phyloP scores from a whole-genome alignment of 2,888 invertebrate species.

The Rutpela maculata region DNA sequence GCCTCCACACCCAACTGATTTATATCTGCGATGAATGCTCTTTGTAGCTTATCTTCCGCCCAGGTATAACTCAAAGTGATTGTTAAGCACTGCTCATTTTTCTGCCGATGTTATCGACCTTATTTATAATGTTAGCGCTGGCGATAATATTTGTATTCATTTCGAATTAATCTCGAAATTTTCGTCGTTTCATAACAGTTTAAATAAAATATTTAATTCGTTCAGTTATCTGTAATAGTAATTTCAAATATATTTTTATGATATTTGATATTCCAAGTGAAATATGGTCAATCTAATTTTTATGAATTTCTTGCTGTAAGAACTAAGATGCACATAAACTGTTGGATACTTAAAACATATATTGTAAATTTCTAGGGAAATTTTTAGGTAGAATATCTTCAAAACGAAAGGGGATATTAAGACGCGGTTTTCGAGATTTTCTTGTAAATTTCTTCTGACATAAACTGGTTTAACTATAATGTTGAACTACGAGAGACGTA shows the following conservation, averaged over 20 bases:
- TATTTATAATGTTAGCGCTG: conserved; percentile 19
- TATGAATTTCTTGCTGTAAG: too few relatives aligned
- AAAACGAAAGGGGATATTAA: too few relatives aligned
- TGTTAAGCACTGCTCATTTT: conserved; percentile 14
- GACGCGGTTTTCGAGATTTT: too few relatives aligned
- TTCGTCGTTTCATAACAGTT: neutral
- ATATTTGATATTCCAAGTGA: too few relatives aligned
- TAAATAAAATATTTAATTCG: neutral
- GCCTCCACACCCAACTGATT: conserved; percentile 30
- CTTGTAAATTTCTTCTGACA: too few relatives aligned
- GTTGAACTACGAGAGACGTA: too few relatives aligned
- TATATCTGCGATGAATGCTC: conserved; percentile 23
- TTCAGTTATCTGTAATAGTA: neutral
- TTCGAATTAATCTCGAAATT: neutral
- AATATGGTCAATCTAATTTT: too few relatives aligned
- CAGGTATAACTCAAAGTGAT: conserved; percentile 13
- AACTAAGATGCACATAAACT: too few relatives aligned
- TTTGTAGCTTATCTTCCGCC: conserved; percentile 24
- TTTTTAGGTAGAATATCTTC: too few relatives aligned
- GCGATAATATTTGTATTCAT: conserved; percentile 16
- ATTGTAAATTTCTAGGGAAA: too few relatives aligned
- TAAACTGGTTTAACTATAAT: too few relatives aligned
- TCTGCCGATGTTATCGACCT: conserved; percentile 29
- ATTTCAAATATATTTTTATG: neutral
- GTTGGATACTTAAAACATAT: too few relatives aligned